A percentile compares a stretch with the other conserved stretches of the same genome.
These are phyloP conservation scores for Octomys mimax DNA, from an alignment of 2,797 vertebrate genomes.

Conservation along the genomic window DNA sequence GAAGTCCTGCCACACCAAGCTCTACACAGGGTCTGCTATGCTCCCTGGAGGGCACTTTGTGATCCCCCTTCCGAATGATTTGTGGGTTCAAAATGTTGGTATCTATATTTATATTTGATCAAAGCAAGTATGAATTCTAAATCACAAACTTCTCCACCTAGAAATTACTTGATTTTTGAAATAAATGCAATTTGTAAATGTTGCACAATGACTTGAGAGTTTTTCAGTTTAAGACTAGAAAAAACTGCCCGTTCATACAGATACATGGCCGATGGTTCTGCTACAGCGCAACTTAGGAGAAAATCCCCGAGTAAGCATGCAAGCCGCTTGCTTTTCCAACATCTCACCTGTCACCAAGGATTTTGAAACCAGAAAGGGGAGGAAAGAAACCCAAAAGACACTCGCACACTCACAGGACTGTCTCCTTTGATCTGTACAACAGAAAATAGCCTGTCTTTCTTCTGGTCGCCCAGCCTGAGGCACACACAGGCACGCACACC, in stretches of 20 bases:
- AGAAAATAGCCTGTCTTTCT: conserved; percentile 57
- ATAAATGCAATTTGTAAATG: conserved; percentile 66
- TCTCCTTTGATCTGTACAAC: conserved; percentile 63
- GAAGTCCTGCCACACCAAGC: neutral
- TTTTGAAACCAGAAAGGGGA: conserved; percentile 65
- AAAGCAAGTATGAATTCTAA: conserved; percentile 28
- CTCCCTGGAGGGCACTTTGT: neutral
- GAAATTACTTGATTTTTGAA: conserved; percentile 57
- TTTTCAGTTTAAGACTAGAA: conserved; percentile 73
- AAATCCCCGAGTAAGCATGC: neutral
- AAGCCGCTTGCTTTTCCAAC: conserved; percentile 69
- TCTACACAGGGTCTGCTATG: neutral
- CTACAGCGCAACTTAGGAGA: conserved; percentile 76
- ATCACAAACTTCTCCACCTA: conserved; percentile 38
- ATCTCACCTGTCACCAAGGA: conserved; percentile 58
- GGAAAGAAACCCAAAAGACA: neutral
- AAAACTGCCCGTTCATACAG: conserved; percentile 61
- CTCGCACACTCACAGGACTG: conserved; percentile 33
- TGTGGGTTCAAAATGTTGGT: neutral
- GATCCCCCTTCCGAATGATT: neutral
- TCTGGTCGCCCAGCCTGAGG: conserved; percentile 19
- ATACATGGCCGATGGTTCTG: conserved; percentile 75
- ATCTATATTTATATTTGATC: neutral
- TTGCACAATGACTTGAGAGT: conserved; percentile 75
- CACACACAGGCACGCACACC: neutral